Percentiles rank a stretch among this genome's conserved stretches.
These are phyloP conservation scores for Philotrypesis tridentata DNA, from an alignment of 1,140 invertebrate species.

Conservation along the genomic window DNA sequence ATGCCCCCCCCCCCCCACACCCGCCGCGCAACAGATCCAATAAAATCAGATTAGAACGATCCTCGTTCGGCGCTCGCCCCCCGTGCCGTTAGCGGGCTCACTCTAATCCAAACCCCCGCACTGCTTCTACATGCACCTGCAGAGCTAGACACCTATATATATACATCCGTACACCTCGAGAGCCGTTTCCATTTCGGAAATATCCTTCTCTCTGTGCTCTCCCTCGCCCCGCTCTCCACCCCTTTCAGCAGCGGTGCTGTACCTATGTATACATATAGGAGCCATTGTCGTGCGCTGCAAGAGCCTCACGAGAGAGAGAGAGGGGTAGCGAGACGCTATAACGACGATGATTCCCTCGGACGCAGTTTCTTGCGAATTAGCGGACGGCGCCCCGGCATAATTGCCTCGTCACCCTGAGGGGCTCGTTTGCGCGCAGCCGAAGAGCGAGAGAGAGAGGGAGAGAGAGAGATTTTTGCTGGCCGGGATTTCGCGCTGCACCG, in stretches of 20 bases:
- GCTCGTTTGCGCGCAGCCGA: background rate
- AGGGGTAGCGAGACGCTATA: background rate
- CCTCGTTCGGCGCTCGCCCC: too few relatives aligned
- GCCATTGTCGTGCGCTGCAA: background rate
- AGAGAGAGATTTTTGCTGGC: background rate
- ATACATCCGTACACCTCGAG: background rate
- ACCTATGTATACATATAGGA: background rate
- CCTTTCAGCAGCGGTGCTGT: too few relatives aligned
- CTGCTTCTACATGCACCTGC: background rate
- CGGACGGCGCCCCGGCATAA: conserved; percentile 17
- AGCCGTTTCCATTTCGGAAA: conserved; percentile 1
- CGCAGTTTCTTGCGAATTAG: conserved; percentile 10
- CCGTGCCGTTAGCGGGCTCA: background rate
- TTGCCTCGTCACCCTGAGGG: conserved; percentile 16
- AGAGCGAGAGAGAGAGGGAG: too few relatives aligned
- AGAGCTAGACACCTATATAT: background rate
- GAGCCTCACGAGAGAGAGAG: background rate
- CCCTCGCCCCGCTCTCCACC: too few relatives aligned
- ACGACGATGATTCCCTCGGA: conserved; percentile 2
- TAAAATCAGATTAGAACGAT: conserved; percentile 13
- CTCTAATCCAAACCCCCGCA: background rate
- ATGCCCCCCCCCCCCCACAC: too few relatives aligned
- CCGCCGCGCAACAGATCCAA: conserved; percentile 17
- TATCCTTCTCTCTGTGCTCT: background rate
- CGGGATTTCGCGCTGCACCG: too few relatives aligned